Evolutionary conservation across 2,888 invertebrate genomes (phyloP), one percentile per base, ranked within the genome.

Genomic region (Alloplasta piceator): DNA sequence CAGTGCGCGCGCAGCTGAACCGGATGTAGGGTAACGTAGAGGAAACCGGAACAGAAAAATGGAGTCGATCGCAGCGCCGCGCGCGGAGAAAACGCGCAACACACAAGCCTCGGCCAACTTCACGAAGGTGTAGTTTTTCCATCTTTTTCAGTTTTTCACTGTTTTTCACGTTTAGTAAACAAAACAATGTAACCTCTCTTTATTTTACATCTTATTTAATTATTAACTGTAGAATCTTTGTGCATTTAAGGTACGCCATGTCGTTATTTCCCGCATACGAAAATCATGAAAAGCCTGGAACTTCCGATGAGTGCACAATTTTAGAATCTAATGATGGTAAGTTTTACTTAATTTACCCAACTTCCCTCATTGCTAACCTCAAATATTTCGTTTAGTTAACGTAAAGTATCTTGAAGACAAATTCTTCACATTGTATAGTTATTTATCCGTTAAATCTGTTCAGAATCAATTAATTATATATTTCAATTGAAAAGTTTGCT

Each of bases 221-320:
- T n/a, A n/a, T 26, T 26, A 26, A 3, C 26, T 26, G 26, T 26
- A 26, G 26, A 3, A 26, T 26, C 26, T 26, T 26, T 16, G 14
- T 52, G 14, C 14, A n/a, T 6, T 14, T 52, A 67, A 58, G 39
- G 10, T 50, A 75, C 12, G 50, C 10, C 5, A 81, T 82, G 82
- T 78, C 82, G 56, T 78, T 82, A 26, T 82, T 82, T 63, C 82
- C 82, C 1, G 82, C 78, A 6, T 82, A 78, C 7, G 61, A 78
- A 26, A 63, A 39, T 43, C 43, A 58, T 16, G 10, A 12, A 10
- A n/a, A 58, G 10, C 7, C 38, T 43, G 12, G 46, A 26, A 1
- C n/a, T 14, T 6, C 58, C 39, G 75, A 48, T 5, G 39, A 60
- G 14, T 26, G 38, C 58, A 58, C 16, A 38, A 26, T 60, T 12